A percentile compares a stretch with the other conserved stretches of the same genome.
phyloP scores from a whole-genome alignment of 2,797 vertebrate genomes.

The Emydoidea blandingii region DNA sequence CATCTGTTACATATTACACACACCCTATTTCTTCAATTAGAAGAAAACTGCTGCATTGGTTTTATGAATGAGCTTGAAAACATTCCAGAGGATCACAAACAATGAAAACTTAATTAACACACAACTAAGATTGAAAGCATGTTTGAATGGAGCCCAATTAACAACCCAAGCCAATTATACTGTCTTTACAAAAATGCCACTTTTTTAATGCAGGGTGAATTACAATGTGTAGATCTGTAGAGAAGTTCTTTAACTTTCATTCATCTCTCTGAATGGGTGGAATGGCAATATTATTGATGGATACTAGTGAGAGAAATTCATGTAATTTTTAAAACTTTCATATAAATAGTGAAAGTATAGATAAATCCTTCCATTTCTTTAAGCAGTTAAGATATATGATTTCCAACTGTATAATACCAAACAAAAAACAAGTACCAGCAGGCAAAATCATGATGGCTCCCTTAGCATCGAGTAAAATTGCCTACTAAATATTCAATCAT shows the following conservation, averaged over 20 bases:
- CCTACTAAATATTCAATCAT: slow-evolving; percentile 16
- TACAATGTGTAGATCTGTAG: neutral
- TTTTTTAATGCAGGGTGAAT: neutral
- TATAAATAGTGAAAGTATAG: neutral
- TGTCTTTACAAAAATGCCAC: neutral
- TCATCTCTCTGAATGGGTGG: neutral
- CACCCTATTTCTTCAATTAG: neutral
- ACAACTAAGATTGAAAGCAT: neutral
- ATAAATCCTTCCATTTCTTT: neutral
- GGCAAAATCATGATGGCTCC: neutral
- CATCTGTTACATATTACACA: neutral
- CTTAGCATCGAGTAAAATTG: slow-evolving; percentile 25
- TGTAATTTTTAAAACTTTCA: neutral
- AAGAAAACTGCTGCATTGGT: neutral
- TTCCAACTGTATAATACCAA: neutral
- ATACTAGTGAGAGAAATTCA: neutral
- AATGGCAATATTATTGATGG: neutral
- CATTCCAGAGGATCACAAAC: neutral
- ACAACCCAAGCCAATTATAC: neutral
- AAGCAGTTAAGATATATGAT: slow-evolving; percentile 1
- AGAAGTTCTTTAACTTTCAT: neutral
- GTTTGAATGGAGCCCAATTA: neutral
- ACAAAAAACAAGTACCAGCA: neutral
- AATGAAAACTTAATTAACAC: neutral
- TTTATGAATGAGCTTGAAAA: neutral